Percentiles rank a stretch among this genome's conserved stretches.
phyloP scores from a whole-genome alignment of 92 coral and sea anemone genomes.

The Epizoanthus illoricatus region DNA sequence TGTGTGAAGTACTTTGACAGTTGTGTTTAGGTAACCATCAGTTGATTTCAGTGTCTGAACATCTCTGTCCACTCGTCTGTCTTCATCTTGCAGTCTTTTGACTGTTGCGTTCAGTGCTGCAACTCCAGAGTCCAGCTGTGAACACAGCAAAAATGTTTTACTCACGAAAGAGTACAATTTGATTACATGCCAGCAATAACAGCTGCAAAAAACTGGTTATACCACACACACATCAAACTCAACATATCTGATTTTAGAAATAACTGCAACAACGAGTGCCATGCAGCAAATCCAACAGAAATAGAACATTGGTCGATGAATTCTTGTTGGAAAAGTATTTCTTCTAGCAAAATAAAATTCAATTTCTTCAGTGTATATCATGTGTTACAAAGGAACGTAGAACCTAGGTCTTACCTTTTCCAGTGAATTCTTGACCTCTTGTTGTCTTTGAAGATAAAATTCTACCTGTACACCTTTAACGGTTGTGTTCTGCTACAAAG shows the following conservation, averaged over 20 bases:
- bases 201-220: too few species aligned
- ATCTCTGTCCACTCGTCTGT: background rate
- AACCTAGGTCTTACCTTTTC: background rate
- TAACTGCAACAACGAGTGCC: background rate
- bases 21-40: conserved; percentile 21
- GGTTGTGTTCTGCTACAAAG: conserved; percentile 23
- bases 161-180: too few species aligned
- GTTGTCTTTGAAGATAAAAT: conserved; percentile 17
- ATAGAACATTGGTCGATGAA: too few species aligned
- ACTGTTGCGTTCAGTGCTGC: conserved; percentile 25
- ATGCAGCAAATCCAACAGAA: too few species aligned
- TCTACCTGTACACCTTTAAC: background rate
- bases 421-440: background rate
- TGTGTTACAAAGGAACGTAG: too few species aligned
- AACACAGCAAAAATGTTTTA: background rate
- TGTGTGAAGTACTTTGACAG: conserved; percentile 13
- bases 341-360: too few species aligned
- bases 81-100: conserved; percentile 4
- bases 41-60: conserved; percentile 1
- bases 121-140: conserved; percentile 5
- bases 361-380: too few species aligned
- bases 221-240: too few species aligned
- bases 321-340: too few species aligned
- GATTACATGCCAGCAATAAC: background rate
- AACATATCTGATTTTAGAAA: too few species aligned